Percentiles rank a stretch among this genome's conserved stretches.
These are phyloP conservation scores for Pachycephala philippinensis DNA, from an alignment of 2,113 vertebrate genomes.

Conservation along the genomic window DNA sequence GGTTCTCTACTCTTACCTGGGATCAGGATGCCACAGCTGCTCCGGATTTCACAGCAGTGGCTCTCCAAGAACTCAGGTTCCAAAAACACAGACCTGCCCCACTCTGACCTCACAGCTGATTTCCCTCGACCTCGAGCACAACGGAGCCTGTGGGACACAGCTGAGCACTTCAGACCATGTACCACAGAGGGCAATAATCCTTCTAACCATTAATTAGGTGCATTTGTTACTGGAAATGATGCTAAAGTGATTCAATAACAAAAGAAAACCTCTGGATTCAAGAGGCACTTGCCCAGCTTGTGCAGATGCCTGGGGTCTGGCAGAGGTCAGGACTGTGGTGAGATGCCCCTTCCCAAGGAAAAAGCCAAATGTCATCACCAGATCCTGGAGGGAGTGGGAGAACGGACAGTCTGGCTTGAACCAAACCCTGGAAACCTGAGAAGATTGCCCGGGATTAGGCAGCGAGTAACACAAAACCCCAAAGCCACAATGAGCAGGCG, in stretches of 20 bases:
- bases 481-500: slow-evolving; percentile 31
- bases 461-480: slow-evolving; percentile 43
- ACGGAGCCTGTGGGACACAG: neutral
- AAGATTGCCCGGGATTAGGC: slow-evolving; percentile 27
- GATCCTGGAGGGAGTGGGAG: neutral
- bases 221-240: slow-evolving; percentile 4
- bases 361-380: neutral
- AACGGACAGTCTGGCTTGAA: neutral
- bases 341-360: neutral
- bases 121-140: neutral
- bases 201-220: neutral
- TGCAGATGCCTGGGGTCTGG: neutral
- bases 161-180: neutral
- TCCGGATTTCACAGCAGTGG: neutral
- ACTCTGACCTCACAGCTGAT: neutral
- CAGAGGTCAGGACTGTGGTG: neutral
- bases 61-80: neutral
- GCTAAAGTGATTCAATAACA: neutral
- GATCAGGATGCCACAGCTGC: neutral
- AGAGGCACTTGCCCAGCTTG: neutral
- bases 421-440: slow-evolving; percentile 41
- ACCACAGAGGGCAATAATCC: neutral
- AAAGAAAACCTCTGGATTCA: neutral
- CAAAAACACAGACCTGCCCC: neutral
- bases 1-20: neutral